These are phyloP conservation scores for Corythornis cristatus DNA, from an alignment of 2,113 vertebrate genomes.

Conservation along the genomic window DNA sequence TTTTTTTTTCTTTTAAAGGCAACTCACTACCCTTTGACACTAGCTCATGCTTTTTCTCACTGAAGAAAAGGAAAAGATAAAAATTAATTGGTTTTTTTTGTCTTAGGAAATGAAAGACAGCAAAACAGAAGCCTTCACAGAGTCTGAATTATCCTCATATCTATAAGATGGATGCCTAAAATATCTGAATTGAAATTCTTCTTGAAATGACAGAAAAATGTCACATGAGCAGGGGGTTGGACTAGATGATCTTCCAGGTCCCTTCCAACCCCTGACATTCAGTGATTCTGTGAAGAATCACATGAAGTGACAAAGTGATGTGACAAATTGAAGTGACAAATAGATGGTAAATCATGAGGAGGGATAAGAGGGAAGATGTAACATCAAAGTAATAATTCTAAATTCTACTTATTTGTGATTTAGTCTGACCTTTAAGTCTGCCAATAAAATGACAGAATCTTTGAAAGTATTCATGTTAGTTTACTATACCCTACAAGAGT, in stretches of 20 bases:
- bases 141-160: neutral
- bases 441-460: conserved; percentile 23
- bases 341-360: neutral
- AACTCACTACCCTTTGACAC: no score
- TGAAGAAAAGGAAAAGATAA: neutral
- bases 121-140: neutral
- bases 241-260: no score
- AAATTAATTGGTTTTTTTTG: neutral
- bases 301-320: no score
- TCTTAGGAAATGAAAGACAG: neutral
- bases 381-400: conserved; percentile 36
- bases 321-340: neutral
- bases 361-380: neutral
- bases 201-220: neutral
- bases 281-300: no score
- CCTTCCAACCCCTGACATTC: no score
- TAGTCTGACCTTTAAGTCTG: conserved; percentile 5
- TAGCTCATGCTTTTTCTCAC: neutral
- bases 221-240: neutral
- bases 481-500: conserved; percentile 27
- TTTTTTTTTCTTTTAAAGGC: no score
- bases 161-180: neutral
- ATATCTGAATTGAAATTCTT: neutral
- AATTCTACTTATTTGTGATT: conserved; percentile 33
- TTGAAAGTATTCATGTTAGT: conserved; percentile 18